These are phyloP conservation scores for Pogonognathellus flavescens DNA, from an alignment of 1,140 invertebrate species.

Conservation along the genomic window DNA sequence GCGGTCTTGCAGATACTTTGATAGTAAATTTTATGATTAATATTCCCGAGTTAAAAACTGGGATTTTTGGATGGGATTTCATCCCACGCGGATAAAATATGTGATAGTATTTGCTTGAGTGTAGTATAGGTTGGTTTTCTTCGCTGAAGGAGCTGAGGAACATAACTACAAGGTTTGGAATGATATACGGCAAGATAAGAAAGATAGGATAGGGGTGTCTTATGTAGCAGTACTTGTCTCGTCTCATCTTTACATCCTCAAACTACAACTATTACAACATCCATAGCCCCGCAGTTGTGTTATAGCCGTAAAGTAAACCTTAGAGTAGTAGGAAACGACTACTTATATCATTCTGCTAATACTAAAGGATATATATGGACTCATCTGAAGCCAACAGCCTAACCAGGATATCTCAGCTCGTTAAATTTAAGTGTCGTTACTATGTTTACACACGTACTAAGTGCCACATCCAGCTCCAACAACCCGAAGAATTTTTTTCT, in stretches of 20 bases:
- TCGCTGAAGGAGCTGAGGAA: neutral
- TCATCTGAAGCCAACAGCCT: slow-evolving; percentile 13
- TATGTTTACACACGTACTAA: slow-evolving; percentile 65
- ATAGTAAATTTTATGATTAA: slow-evolving; percentile 52
- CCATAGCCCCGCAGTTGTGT: neutral
- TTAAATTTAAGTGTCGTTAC: slow-evolving; percentile 66
- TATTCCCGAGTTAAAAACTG: slow-evolving; percentile 56
- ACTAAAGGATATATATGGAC: slow-evolving; percentile 5
- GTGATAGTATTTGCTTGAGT: neutral
- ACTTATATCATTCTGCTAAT: slow-evolving; percentile 29
- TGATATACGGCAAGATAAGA: slow-evolving; percentile 3
- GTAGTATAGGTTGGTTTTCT: too few species aligned
- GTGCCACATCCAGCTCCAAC: slow-evolving; percentile 49
- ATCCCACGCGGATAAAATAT: slow-evolving; percentile 31
- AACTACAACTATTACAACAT: neutral
- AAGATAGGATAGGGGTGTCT: slow-evolving; percentile 39
- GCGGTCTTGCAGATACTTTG: too few species aligned
- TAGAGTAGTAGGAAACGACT: slow-evolving; percentile 2
- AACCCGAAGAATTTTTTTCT: slow-evolving; percentile 32
- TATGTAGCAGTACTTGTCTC: slow-evolving; percentile 29
- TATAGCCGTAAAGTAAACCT: neutral
- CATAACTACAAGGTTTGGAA: neutral
- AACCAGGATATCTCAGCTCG: slow-evolving; percentile 59
- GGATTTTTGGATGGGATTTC: slow-evolving; percentile 51
- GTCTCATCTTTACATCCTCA: slow-evolving; percentile 28